Conservation (phyloP, 35 echinoderm and acorn worm species). For the Hemicentrotus pulcherrimus region DNA sequence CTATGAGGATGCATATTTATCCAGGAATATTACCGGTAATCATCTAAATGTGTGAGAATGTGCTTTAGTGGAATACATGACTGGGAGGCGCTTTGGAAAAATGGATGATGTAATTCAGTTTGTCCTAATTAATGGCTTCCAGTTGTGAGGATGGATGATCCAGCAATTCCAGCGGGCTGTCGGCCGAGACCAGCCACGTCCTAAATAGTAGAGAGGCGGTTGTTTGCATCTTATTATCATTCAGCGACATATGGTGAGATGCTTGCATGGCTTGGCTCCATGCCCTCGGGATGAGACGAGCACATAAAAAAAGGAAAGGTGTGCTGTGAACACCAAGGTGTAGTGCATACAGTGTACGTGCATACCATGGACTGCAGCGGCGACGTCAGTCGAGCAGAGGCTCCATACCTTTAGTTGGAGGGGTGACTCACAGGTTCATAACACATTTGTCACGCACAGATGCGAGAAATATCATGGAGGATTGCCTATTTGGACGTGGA, state of each 20-base stretch:
- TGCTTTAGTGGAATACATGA: background rate
- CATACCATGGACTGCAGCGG: background rate
- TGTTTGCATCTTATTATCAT: conserved; percentile 46
- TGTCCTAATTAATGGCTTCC: background rate
- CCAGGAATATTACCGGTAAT: background rate
- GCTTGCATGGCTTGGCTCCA: background rate
- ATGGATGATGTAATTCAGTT: background rate
- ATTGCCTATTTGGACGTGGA: background rate
- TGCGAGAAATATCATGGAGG: background rate
- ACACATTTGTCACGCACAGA: conserved; percentile 27
- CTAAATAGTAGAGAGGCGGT: background rate
- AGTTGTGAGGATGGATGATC: background rate
- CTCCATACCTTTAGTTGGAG: background rate
- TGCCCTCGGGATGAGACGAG: background rate
- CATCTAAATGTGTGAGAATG: background rate
- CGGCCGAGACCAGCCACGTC: background rate
- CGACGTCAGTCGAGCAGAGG: background rate
- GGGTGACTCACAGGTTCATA: conserved; percentile 33
- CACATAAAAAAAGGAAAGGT: conserved; percentile 13
- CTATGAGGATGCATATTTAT: too few relatives aligned
- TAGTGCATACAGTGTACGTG: background rate
- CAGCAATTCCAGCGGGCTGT: background rate
- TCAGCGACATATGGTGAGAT: conserved; percentile 44
- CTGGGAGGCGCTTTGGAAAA: background rate
- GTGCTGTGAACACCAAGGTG: conserved; percentile 20